phyloP scores from a whole-genome alignment of 2,888 invertebrate species.

The Philereme transversata region DNA sequence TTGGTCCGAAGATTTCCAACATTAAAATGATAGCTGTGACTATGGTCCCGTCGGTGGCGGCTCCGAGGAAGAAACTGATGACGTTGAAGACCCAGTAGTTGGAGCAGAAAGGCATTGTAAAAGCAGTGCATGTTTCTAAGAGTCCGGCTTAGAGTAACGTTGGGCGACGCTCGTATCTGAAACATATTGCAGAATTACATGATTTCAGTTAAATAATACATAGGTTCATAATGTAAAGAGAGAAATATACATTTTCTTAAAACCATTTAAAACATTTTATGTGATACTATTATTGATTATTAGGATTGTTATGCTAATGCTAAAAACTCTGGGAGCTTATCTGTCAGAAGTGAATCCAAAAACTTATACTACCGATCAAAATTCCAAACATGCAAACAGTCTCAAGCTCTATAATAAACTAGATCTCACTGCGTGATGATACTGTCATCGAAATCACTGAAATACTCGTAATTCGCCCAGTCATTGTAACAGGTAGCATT shows the following conservation, averaged over 20 bases:
- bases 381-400: conserved; percentile 88
- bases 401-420: conserved; percentile 85
- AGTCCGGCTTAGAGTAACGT: conserved; percentile 86
- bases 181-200: conserved; percentile 33
- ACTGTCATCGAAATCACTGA: conserved; percentile 85
- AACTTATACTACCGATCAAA: conserved; percentile 86
- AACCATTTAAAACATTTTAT: background rate
- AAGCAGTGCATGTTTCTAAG: conserved; percentile 85
- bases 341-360: conserved; percentile 88
- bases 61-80: conserved; percentile 86
- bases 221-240: too few species aligned
- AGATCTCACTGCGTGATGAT: conserved; percentile 88
- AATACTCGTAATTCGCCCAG: conserved; percentile 81
- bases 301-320: too few species aligned
- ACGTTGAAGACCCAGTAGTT: conserved; percentile 80
- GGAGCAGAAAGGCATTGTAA: conserved; percentile 86
- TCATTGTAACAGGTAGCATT: conserved; percentile 73
- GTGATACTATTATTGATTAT: too few species aligned
- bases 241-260: background rate
- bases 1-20: conserved; percentile 83
- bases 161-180: conserved; percentile 87
- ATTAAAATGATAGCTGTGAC: conserved; percentile 86
- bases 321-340: conserved; percentile 70
- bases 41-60: conserved; percentile 90
- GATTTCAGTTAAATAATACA: too few species aligned